Evolutionary conservation across 1,140 invertebrate species (phyloP).

Genomic region (Helicoverpa zea): DNA sequence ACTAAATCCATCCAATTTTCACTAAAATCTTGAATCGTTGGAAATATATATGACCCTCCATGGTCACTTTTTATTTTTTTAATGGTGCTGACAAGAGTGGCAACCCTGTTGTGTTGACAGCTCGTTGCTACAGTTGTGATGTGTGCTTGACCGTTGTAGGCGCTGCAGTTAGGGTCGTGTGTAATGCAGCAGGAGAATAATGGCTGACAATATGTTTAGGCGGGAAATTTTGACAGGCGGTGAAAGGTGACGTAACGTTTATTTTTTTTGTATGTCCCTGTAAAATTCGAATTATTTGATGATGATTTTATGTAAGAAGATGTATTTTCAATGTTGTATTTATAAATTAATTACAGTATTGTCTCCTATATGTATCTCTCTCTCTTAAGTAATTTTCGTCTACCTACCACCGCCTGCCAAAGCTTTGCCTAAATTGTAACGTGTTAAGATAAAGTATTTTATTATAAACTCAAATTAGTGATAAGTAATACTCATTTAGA

Average conservation of each 20-base stretch:
- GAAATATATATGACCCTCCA: background rate
- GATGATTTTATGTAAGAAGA: background rate
- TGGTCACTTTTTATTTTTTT: constrained; percentile 6
- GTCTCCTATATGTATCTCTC: too few species aligned
- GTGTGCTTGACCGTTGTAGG: constrained; percentile 31
- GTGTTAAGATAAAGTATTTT: constrained; percentile 55
- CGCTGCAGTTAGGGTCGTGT: constrained; percentile 62
- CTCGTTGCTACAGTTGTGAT: constrained; percentile 33
- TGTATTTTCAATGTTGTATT: too few species aligned
- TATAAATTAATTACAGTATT: too few species aligned
- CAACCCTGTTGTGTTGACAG: constrained; percentile 38
- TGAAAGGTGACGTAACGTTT: background rate
- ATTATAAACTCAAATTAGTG: constrained; percentile 49
- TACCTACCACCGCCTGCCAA: background rate
- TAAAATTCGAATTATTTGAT: background rate
- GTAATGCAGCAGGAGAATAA: constrained; percentile 80
- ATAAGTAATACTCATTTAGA: constrained; percentile 55
- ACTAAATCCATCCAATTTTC: background rate
- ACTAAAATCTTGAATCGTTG: background rate
- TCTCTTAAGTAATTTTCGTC: background rate
- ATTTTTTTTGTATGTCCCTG: background rate
- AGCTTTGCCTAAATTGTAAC: constrained; percentile 23
- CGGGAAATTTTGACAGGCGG: constrained; percentile 34
- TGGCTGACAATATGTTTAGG: constrained; percentile 77
- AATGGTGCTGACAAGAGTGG: constrained; percentile 17